phyloP scores from a whole-genome alignment of 2,113 vertebrate genomes.

The Nothocercus nigrocapillus region DNA sequence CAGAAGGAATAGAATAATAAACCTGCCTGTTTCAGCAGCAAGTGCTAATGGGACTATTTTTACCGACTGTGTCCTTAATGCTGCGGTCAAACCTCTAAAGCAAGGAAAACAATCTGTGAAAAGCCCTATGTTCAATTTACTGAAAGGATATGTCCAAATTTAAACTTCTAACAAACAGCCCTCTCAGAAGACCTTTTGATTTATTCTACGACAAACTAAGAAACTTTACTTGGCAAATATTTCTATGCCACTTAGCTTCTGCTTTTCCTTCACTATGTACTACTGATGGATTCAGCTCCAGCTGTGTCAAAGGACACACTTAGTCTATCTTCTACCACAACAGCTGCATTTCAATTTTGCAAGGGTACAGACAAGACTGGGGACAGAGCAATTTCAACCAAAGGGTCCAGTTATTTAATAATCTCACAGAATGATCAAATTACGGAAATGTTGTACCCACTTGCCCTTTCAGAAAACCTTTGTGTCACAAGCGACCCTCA shows the following conservation, averaged over 20 bases:
- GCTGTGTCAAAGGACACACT: neutral
- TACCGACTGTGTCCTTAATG: neutral
- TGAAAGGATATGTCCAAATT: neutral
- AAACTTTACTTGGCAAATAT: neutral
- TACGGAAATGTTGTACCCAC: neutral
- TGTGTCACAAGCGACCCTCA: neutral
- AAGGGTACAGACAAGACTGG: neutral
- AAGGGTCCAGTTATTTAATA: slow-evolving; percentile 5
- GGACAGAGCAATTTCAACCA: neutral
- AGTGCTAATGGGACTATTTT: neutral
- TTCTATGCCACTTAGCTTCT: neutral
- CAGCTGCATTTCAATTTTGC: neutral
- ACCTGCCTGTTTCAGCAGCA: neutral
- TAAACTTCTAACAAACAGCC: neutral
- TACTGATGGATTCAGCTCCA: neutral
- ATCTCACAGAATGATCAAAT: neutral
- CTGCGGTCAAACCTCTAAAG: neutral
- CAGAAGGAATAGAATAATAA: slow-evolving; percentile 3
- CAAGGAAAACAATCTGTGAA: neutral
- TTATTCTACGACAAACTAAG: slow-evolving; percentile 13
- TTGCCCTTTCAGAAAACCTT: neutral
- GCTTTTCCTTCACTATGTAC: neutral
- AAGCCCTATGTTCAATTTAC: neutral
- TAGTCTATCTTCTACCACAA: neutral
- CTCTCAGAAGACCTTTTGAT: neutral